Percentiles rank a stretch among this genome's conserved stretches.
These are phyloP conservation scores for Pteronotus mesoamericanus DNA, from an alignment of 2,797 vertebrate species.

Conservation along the genomic window DNA sequence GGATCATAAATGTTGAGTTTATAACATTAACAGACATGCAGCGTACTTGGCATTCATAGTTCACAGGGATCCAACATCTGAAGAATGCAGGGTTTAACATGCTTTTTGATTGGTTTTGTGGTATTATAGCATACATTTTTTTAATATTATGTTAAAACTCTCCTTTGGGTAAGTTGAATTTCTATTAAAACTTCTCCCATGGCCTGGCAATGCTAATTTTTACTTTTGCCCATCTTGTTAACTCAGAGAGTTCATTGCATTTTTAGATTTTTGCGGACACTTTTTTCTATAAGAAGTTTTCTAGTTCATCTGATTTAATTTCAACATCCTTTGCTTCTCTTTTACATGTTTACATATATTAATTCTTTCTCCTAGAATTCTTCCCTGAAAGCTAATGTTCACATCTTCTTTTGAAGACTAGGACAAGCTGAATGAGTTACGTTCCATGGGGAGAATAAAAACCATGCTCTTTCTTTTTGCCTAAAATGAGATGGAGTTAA, in stretches of 20 bases:
- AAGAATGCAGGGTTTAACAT: background rate
- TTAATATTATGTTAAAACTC: background rate
- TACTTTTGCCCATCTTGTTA: background rate
- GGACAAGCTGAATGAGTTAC: background rate
- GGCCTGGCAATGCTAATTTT: background rate
- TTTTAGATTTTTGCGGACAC: background rate
- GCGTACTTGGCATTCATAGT: background rate
- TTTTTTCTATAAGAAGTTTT: background rate
- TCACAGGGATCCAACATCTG: background rate
- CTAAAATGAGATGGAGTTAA: background rate
- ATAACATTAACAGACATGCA: background rate
- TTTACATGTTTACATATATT: background rate
- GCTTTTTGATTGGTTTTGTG: background rate
- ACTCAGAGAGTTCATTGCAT: background rate
- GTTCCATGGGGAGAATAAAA: background rate
- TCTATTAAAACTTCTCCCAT: background rate
- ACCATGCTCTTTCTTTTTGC: background rate
- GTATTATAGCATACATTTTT: background rate
- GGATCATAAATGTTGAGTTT: background rate
- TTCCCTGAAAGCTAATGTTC: background rate
- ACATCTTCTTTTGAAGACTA: background rate
- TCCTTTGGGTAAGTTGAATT: background rate
- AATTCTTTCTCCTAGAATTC: background rate
- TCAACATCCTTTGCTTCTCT: background rate
- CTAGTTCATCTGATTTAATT: background rate